phyloP scores from a whole-genome alignment of 2,888 invertebrate species.

The Aphidoletes aphidimyza region DNA sequence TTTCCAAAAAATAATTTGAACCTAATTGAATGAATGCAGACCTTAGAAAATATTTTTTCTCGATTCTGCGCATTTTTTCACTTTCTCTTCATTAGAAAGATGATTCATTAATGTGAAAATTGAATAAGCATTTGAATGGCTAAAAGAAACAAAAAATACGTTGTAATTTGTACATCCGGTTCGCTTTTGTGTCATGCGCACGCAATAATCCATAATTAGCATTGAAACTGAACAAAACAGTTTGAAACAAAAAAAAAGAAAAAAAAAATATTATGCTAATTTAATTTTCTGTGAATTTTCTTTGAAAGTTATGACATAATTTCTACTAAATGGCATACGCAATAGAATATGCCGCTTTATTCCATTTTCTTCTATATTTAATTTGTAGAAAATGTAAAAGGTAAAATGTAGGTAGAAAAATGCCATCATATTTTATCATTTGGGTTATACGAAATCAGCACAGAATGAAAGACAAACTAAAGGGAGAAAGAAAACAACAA shows the following conservation, averaged over 20 bases:
- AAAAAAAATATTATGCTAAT: neutral
- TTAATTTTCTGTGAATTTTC: constrained; percentile 7
- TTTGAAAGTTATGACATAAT: neutral
- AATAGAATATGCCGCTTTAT: constrained; percentile 5
- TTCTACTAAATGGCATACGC: neutral
- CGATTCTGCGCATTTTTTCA: constrained; percentile 10
- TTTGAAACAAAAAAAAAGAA: neutral
- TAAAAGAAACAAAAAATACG: neutral
- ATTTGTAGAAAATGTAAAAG: neutral
- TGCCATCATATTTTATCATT: neutral
- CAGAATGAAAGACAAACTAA: neutral
- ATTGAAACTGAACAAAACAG: neutral
- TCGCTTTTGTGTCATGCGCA: neutral
- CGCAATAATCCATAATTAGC: neutral
- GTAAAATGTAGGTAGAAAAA: neutral
- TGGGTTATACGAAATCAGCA: neutral
- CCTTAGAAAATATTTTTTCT: neutral
- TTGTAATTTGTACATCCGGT: neutral
- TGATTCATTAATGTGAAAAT: constrained; percentile 23
- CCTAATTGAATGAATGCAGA: neutral
- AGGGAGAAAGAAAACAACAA: neutral
- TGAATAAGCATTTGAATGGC: neutral
- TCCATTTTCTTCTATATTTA: neutral
- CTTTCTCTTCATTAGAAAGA: neutral
- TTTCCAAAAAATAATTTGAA: constrained; percentile 1